Evolutionary conservation across 2,797 vertebrate species (phyloP).

Genomic region (Myoxocephalus aenaeus): DNA sequence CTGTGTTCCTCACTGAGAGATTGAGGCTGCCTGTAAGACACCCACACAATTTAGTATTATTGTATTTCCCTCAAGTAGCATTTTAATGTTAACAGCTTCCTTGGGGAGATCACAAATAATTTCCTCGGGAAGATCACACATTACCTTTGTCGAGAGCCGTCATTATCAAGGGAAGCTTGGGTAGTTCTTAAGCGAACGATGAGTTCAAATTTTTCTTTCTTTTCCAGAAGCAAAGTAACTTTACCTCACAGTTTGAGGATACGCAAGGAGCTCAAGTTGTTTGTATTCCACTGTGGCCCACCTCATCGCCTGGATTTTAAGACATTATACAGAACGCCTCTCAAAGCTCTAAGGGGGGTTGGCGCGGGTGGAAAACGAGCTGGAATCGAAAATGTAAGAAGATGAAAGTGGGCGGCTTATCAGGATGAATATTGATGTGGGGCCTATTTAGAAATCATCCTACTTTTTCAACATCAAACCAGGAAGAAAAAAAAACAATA

Average conservation of each 20-base stretch:
- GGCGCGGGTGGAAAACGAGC: conserved; percentile 19
- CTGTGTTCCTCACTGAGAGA: conserved; percentile 25
- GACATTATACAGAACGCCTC: conserved; percentile 40
- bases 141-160: conserved; percentile 28
- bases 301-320: conserved; percentile 41
- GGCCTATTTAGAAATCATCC: conserved; percentile 60
- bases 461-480: conserved; percentile 60
- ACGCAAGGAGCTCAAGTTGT: conserved; percentile 28
- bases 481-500: conserved; percentile 39
- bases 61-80: conserved; percentile 27
- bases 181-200: conserved; percentile 7
- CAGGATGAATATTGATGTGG: conserved; percentile 71
- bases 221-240: conserved; percentile 31
- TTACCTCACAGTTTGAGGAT: conserved; percentile 37
- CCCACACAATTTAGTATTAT: conserved; percentile 8
- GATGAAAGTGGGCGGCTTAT: conserved; percentile 69
- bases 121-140: neutral
- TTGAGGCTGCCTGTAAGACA: conserved; percentile 26
- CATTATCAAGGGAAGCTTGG: conserved; percentile 3
- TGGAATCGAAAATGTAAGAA: conserved; percentile 52
- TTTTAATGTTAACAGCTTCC: conserved; percentile 45
- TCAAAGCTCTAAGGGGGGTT: conserved; percentile 17
- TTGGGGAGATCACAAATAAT: conserved; percentile 9
- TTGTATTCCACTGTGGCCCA: conserved; percentile 52
- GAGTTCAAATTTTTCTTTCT: neutral